These are phyloP conservation scores for Listronotus bonariensis DNA, from an alignment of 1,140 invertebrate genomes.

Conservation along the genomic window DNA sequence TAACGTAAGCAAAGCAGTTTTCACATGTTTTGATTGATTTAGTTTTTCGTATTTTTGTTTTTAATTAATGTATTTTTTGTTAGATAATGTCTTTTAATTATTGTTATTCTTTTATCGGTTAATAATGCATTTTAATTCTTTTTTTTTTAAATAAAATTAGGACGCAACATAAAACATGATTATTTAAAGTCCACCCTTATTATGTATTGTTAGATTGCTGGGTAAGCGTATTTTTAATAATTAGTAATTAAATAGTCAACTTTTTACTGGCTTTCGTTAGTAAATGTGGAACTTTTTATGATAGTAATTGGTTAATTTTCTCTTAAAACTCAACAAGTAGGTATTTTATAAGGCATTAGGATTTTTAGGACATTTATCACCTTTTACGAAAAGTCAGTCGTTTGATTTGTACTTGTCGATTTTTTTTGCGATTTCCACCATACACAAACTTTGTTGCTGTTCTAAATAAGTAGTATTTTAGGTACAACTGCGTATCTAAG, in stretches of 20 bases:
- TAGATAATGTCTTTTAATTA: constrained; percentile 28
- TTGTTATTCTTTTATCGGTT: constrained; percentile 14
- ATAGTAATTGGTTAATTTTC: background rate
- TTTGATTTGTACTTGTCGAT: too few relatives aligned
- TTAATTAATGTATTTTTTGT: constrained; percentile 18
- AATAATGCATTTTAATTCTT: constrained; percentile 3
- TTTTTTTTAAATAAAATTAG: constrained; percentile 8
- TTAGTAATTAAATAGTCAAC: background rate
- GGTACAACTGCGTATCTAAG: too few relatives aligned
- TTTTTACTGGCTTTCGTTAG: background rate
- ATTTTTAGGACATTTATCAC: too few relatives aligned
- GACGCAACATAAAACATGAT: constrained; percentile 9
- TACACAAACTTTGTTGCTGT: too few relatives aligned
- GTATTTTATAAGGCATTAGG: too few relatives aligned
- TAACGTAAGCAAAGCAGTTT: constrained; percentile 26
- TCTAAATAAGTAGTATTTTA: too few relatives aligned
- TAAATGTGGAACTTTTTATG: background rate
- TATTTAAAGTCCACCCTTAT: constrained; percentile 52
- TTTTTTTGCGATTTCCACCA: too few relatives aligned
- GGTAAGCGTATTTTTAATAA: constrained; percentile 18
- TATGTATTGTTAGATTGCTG: constrained; percentile 7
- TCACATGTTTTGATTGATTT: constrained; percentile 48
- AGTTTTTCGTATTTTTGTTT: background rate
- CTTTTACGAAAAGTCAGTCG: too few relatives aligned
- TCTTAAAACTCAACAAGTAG: too few relatives aligned